Evolutionary conservation across 1,140 invertebrate species (phyloP).

Genomic region (Lamellibrachia luymesi): DNA sequence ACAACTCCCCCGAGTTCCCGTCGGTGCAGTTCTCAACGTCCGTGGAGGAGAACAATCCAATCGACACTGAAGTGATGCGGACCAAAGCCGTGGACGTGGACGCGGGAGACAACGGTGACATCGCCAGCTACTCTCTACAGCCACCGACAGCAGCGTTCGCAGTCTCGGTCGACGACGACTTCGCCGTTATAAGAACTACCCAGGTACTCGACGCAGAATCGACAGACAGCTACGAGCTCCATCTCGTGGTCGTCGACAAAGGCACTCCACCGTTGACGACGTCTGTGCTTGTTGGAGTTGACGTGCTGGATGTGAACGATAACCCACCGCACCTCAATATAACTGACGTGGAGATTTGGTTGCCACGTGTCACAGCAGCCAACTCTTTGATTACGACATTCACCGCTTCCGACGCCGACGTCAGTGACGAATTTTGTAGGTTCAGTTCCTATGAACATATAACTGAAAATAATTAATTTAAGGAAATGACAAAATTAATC

Average conservation of each 20-base stretch:
- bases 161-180: constrained; percentile 8
- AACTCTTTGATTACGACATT: constrained; percentile 14
- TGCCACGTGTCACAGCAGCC: not conserved
- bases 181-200: not conserved
- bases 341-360: not conserved
- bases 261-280: constrained; percentile 14
- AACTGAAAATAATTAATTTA: not conserved
- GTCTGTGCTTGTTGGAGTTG: not conserved
- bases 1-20: constrained; percentile 72
- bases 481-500: not conserved
- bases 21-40: not conserved
- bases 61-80: constrained; percentile 7
- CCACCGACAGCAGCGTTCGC: not conserved
- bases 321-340: not conserved
- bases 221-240: constrained; percentile 9
- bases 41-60: constrained; percentile 14
- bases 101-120: constrained; percentile 18
- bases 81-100: constrained; percentile 26
- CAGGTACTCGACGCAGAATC: not conserved
- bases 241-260: constrained; percentile 9
- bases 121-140: constrained; percentile 29
- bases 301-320: not conserved
- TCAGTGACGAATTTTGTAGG: constrained; percentile 15
- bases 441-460: not conserved
- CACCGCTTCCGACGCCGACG: constrained; percentile 13